Conservation (phyloP, 2,113 vertebrate species). For the Pseudopodoces humilis region DNA sequence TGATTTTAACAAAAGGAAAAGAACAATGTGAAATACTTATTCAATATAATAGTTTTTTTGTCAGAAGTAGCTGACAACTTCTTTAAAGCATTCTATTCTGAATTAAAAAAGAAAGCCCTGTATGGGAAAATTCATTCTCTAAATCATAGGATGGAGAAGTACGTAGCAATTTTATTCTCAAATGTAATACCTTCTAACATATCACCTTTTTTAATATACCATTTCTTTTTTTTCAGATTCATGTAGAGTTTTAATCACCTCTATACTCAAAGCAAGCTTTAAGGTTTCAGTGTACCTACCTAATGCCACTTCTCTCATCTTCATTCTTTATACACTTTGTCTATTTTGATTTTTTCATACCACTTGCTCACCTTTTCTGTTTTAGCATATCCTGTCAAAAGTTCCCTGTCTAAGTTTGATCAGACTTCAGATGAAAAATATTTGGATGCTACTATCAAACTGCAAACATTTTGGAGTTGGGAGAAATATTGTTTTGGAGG, state of each 20-base stretch:
- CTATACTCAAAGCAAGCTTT: neutral
- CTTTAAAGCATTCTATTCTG: neutral
- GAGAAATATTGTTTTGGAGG: rapidly evolving
- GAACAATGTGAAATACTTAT: neutral
- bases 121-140: neutral
- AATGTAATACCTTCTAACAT: neutral
- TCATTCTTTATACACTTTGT: neutral
- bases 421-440: neutral
- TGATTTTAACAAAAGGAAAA: neutral
- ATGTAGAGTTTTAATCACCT: neutral
- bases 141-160: neutral
- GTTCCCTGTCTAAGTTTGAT: neutral
- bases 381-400: neutral
- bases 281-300: neutral
- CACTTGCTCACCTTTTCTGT: neutral
- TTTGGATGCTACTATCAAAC: neutral
- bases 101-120: neutral
- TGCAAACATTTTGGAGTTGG: neutral
- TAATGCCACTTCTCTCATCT: neutral
- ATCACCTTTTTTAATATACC: neutral
- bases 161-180: neutral
- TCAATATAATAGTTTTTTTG: neutral
- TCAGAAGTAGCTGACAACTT: neutral
- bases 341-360: neutral
- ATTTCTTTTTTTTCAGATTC: neutral